These are phyloP conservation scores for Phainopepla nitens DNA, from an alignment of 2,113 vertebrate species.

Conservation along the genomic window DNA sequence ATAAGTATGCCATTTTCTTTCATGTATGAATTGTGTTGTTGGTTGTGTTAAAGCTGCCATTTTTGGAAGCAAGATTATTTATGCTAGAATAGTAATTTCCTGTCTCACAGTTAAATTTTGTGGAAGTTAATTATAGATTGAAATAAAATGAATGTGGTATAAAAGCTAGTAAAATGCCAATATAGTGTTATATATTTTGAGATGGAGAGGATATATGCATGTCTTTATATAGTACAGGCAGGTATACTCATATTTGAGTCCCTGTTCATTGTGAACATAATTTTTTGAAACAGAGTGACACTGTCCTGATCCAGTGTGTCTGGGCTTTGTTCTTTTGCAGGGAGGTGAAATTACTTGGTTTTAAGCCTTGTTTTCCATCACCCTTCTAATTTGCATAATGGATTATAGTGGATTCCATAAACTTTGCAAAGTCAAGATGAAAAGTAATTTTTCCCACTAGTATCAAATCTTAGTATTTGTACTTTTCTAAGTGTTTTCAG, in stretches of 20 bases:
- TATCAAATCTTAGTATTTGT: neutral
- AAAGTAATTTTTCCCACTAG: neutral
- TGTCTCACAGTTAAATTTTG: slow-evolving; percentile 73
- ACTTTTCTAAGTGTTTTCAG: neutral
- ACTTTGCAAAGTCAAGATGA: neutral
- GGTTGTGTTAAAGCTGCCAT: slow-evolving; percentile 68
- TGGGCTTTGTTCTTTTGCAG: neutral
- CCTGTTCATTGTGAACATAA: neutral
- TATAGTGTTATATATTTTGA: neutral
- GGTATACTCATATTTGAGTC: neutral
- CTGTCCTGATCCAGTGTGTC: neutral
- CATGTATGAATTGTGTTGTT: slow-evolving; percentile 59
- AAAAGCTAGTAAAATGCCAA: slow-evolving; percentile 57
- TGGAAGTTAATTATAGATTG: slow-evolving; percentile 75
- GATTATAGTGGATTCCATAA: neutral
- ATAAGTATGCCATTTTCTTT: slow-evolving; percentile 72
- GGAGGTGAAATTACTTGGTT: neutral
- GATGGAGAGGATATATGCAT: neutral
- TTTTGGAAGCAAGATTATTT: slow-evolving; percentile 69
- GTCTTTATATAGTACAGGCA: neutral
- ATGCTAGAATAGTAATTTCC: slow-evolving; percentile 66
- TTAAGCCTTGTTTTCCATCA: neutral
- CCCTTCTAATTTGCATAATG: neutral
- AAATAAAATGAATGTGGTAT: slow-evolving; percentile 65
- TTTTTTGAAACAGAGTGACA: neutral